phyloP scores from a whole-genome alignment of 2,797 vertebrate genomes.

The Tangara arthus region DNA sequence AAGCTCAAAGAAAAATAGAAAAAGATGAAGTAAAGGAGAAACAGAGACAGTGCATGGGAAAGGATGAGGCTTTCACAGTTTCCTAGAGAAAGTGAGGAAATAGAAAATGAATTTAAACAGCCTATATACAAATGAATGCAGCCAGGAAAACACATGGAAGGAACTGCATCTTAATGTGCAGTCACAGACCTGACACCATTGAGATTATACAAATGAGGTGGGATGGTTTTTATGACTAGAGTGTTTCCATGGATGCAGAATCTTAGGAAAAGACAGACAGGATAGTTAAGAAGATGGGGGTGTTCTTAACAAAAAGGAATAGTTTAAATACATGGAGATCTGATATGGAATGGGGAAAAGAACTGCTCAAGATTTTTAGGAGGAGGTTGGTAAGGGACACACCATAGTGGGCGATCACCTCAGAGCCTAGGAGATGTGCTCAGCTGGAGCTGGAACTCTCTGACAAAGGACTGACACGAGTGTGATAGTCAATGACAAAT shows the following conservation, averaged over 20 bases:
- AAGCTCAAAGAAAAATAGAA: background rate
- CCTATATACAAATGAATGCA: background rate
- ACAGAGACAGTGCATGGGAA: background rate
- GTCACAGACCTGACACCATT: background rate
- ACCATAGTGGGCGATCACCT: background rate
- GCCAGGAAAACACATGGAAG: background rate
- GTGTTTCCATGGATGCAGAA: background rate
- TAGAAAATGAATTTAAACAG: background rate
- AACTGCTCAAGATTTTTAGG: background rate
- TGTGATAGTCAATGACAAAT: background rate
- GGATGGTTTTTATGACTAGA: background rate
- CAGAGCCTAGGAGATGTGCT: background rate
- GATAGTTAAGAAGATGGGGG: background rate
- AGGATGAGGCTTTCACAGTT: background rate
- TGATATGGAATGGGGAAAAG: background rate
- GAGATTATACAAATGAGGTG: background rate
- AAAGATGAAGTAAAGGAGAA: background rate
- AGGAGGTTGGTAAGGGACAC: background rate
- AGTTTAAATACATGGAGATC: background rate
- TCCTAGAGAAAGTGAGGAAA: background rate
- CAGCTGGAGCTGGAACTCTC: background rate
- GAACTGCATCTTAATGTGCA: background rate
- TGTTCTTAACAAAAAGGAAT: background rate
- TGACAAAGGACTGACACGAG: background rate
- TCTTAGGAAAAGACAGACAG: background rate